phyloP scores from a whole-genome alignment of 1,140 invertebrate genomes.

The Zaprionus camerounensis region DNA sequence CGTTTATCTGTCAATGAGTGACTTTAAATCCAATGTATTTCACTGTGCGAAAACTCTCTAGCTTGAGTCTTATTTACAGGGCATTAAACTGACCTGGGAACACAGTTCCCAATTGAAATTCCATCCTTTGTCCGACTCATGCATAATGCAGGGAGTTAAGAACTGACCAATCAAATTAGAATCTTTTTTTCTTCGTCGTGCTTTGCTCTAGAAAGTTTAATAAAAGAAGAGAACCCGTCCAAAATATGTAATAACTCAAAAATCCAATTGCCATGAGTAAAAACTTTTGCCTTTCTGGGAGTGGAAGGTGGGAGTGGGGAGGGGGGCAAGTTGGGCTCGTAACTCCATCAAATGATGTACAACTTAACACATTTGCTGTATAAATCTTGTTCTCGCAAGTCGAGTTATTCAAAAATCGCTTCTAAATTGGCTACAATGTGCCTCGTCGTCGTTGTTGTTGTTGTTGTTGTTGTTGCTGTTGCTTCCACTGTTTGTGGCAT shows the following conservation, averaged over 20 bases:
- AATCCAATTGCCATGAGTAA: conserved; percentile 82
- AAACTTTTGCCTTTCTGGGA: conserved; percentile 53
- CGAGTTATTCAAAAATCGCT: conserved; percentile 83
- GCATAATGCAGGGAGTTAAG: conserved; percentile 19
- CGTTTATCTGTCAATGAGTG: neutral
- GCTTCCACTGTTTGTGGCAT: conserved; percentile 35
- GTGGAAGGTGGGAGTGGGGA: neutral
- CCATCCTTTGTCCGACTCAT: conserved; percentile 29
- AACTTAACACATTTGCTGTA: conserved; percentile 83
- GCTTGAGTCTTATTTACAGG: neutral
- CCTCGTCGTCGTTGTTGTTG: conserved; percentile 14
- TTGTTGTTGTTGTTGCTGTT: conserved; percentile 33
- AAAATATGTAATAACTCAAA: conserved; percentile 63
- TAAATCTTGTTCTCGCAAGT: conserved; percentile 81
- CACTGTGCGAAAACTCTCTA: too few species aligned
- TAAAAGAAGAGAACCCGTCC: conserved; percentile 8
- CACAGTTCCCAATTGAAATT: conserved; percentile 37
- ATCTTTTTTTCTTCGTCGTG: neutral
- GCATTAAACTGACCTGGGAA: conserved; percentile 1
- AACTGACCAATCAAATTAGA: conserved; percentile 28
- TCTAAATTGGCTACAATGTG: conserved; percentile 76
- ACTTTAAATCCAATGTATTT: neutral
- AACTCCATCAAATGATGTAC: conserved; percentile 84
- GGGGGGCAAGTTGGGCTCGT: conserved; percentile 48
- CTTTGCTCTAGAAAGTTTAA: conserved; percentile 34